Conservation (phyloP, 2,888 invertebrate species). For the Ichneumoninae sp. region DNA sequence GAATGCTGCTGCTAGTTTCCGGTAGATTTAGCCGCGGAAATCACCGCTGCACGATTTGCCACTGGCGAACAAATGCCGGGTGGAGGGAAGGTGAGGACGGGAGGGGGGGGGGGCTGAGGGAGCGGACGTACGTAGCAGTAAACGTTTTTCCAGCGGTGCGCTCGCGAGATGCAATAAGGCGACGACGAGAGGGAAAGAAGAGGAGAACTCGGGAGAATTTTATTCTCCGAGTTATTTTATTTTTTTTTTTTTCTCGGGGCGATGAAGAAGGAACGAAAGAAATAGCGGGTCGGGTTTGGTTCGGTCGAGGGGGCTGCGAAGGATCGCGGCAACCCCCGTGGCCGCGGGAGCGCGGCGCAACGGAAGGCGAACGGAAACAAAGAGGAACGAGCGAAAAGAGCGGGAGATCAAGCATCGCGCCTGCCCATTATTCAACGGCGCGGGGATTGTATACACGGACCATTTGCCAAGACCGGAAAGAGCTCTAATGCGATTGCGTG, state of each 20-base stretch:
- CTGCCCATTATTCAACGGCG: not conserved
- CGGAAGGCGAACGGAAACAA: constrained; percentile 42
- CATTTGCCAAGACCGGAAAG: constrained; percentile 14
- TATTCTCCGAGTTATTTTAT: too few relatives aligned
- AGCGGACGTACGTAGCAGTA: constrained; percentile 52
- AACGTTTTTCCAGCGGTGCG: constrained; percentile 56
- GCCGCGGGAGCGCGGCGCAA: constrained; percentile 20
- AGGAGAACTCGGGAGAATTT: not conserved
- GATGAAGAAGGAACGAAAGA: constrained; percentile 33
- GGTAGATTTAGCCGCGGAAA: constrained; percentile 69
- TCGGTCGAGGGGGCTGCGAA: constrained; percentile 17
- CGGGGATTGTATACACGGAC: constrained; percentile 13
- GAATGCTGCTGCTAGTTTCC: constrained; percentile 64
- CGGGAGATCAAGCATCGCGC: constrained; percentile 28
- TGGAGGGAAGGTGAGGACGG: not conserved
- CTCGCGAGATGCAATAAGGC: constrained; percentile 43
- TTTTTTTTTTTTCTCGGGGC: too few relatives aligned
- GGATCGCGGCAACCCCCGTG: constrained; percentile 4
- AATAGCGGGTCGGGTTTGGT: constrained; percentile 29
- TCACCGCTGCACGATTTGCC: constrained; percentile 64
- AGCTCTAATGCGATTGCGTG: constrained; percentile 13
- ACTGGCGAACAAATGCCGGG: constrained; percentile 41
- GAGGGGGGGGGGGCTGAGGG: not conserved
- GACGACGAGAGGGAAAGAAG: not conserved
- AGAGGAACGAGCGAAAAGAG: constrained; percentile 34